Base-by-base conservation (phyloP, 2,797 vertebrate genomes). In the Saxicola maurus region DNA sequence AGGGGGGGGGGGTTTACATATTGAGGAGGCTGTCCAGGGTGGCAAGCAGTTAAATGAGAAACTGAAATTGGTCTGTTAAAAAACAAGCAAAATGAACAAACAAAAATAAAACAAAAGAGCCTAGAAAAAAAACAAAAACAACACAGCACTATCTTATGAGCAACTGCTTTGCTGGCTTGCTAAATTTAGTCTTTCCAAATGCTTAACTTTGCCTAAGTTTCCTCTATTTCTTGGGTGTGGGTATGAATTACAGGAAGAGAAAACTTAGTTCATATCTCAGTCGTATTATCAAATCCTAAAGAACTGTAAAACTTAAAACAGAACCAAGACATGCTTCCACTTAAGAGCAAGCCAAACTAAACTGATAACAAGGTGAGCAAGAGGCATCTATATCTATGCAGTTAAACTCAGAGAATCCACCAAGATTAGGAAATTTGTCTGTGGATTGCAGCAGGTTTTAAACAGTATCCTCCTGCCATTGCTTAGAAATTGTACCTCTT, bases 101-200 rank as follows among this genome's bases (percentile, higher is more conserved):
- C 7, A 42, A 53, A 45, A 24, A n/a, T 23, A 3, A 52, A 64
- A 30, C 11, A 14, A 6, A n/a, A 23, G 19, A 56, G 7, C n/a
- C n/a, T n/a, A 43, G 11, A 2, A 40, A 30, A 30, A 57, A 51
- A 24, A 3, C 21, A 51, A 51, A 30, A 51, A 30, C n/a, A 23
- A 40, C 23, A 21, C n/a, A 66, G 40, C 13, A 48, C 7, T 38
- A 52, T 46, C 27, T 72, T 61, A 72, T 4, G 11, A 78, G 37
- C 23, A 89, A 83, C 35, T 59, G 24, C 21, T 86, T 61, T 40
- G 37, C 40, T 68, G 17, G 33, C 46, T 71, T 68, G 62, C 49
- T 87, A 93, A 85, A 78, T 78, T 87, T 66, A 78, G 51, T 52
- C 38, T 61, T 67, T n/a, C 33, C 72, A 66, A 87, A 86, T 7